Evolutionary conservation across 2,797 vertebrate species (phyloP).

Genomic region (Leptatherina wallacei): DNA sequence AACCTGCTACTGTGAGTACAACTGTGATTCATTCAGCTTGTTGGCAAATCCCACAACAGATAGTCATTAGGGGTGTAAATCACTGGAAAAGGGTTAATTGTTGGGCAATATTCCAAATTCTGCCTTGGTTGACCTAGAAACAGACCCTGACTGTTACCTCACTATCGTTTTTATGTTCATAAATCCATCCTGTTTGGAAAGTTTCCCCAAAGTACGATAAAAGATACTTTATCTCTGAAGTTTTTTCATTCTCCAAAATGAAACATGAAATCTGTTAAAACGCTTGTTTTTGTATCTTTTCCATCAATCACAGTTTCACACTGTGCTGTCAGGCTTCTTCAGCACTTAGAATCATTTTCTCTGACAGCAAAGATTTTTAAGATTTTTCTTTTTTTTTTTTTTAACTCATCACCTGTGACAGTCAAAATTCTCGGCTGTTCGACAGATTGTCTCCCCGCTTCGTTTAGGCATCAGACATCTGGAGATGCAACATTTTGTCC

Average conservation of each 20-base stretch:
- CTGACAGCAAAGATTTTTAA: conserved; percentile 13
- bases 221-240: background rate
- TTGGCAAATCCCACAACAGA: background rate
- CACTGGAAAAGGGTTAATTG: background rate
- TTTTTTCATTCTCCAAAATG: background rate
- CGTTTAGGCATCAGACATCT: background rate
- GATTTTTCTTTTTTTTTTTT: background rate
- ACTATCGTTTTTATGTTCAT: background rate
- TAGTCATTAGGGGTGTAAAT: no score
- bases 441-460: conserved; percentile 2
- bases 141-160: background rate
- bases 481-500: conserved; percentile 2
- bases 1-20: conserved; percentile 65
- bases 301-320: conserved; percentile 3
- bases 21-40: background rate
- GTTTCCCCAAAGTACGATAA: background rate
- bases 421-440: conserved; percentile 12
- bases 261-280: background rate
- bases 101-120: no score
- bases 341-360: conserved; percentile 3
- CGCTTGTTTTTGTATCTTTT: conserved; percentile 2
- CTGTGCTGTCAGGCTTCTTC: conserved; percentile 1
- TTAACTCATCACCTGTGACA: conserved; percentile 4
- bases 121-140: background rate
- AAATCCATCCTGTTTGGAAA: background rate